phyloP scores from a whole-genome alignment of 1,140 invertebrate genomes.

The Latrodectus geometricus region DNA sequence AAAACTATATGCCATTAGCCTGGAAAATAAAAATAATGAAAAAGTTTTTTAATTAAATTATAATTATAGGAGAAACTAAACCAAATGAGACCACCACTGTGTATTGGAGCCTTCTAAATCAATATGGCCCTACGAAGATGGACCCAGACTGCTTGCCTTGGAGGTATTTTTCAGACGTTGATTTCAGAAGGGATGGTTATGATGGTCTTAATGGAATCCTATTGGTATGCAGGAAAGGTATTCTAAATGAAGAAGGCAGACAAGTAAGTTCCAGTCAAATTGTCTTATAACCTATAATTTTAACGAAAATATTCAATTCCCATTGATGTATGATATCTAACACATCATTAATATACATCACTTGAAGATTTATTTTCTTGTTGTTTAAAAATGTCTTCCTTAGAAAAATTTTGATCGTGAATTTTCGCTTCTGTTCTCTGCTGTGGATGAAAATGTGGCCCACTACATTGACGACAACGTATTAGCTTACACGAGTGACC shows the following conservation, averaged over 20 bases:
- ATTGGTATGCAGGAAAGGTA: constrained; percentile 64
- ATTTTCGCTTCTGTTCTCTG: constrained; percentile 63
- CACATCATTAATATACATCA: no score
- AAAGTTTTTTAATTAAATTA: neutral
- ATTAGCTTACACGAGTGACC: constrained; percentile 22
- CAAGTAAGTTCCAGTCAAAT: constrained; percentile 17
- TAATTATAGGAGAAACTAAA: constrained; percentile 47
- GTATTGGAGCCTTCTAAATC: constrained; percentile 64
- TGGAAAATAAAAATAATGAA: no score
- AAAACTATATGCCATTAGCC: no score
- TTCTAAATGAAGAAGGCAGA: constrained; percentile 56
- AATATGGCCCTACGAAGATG: constrained; percentile 65
- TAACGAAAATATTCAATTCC: neutral
- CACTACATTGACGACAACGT: constrained; percentile 64
- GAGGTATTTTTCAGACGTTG: constrained; percentile 66
- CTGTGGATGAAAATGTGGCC: constrained; percentile 64
- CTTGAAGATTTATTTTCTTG: neutral
- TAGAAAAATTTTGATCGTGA: constrained; percentile 62
- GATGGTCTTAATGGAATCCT: constrained; percentile 66
- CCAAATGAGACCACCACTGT: constrained; percentile 53
- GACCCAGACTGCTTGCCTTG: constrained; percentile 66
- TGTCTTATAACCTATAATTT: neutral
- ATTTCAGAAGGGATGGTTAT: constrained; percentile 64
- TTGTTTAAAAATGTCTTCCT: neutral
- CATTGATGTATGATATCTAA: no score